A percentile compares a stretch with the other conserved stretches of the same genome.
Conservation (phyloP, 1,140 invertebrate genomes). For the Drosophila ananassae region DNA sequence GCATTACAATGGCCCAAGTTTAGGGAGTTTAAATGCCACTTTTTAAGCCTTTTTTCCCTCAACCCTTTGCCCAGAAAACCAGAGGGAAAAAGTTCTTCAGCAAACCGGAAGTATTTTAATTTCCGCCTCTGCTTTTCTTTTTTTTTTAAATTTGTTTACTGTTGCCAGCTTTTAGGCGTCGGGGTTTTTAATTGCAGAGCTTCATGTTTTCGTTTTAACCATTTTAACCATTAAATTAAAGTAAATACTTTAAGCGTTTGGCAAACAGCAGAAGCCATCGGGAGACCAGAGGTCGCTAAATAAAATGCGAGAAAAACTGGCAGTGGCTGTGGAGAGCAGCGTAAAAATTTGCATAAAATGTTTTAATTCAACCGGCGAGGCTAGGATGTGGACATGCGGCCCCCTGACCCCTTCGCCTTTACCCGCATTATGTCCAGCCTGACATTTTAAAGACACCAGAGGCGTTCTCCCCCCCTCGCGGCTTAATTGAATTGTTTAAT, state of each 20-base stretch:
- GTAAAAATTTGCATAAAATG: conserved; percentile 77
- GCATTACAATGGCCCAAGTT: conserved; percentile 48
- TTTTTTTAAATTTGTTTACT: conserved; percentile 26
- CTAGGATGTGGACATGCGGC: conserved; percentile 5
- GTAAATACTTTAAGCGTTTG: conserved; percentile 75
- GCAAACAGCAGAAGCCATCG: conserved; percentile 58
- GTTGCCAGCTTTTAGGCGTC: conserved; percentile 61
- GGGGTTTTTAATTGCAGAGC: conserved; percentile 62
- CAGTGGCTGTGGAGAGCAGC: conserved; percentile 19
- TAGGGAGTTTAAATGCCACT: background rate
- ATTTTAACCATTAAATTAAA: conserved; percentile 66
- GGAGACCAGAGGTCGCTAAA: conserved; percentile 29
- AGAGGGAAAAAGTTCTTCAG: conserved; percentile 35
- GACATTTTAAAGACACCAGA: conserved; percentile 72
- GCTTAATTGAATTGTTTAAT: conserved; percentile 82
- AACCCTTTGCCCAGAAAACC: background rate
- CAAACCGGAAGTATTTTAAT: conserved; percentile 81
- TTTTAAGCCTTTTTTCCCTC: conserved; percentile 1
- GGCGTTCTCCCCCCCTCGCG: background rate
- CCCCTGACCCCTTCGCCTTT: background rate
- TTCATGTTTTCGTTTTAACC: conserved; percentile 45
- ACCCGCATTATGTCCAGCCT: conserved; percentile 50
- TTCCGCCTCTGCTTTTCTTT: conserved; percentile 53
- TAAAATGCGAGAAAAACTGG: conserved; percentile 35
- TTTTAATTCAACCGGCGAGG: conserved; percentile 59